Evolutionary conservation across 2,797 vertebrate species (phyloP).

Genomic region (Peromyscus aztecus): DNA sequence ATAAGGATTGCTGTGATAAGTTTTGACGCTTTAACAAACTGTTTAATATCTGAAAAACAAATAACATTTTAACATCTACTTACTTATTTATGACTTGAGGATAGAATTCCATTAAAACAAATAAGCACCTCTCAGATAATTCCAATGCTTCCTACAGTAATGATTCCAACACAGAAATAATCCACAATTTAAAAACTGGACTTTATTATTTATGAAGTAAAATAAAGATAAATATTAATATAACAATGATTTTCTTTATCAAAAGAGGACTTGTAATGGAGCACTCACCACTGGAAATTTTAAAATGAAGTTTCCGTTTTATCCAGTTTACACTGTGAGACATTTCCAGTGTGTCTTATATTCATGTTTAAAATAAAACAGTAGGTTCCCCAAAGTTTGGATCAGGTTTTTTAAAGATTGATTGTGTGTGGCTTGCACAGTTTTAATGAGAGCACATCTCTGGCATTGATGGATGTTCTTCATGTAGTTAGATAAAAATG

Average conservation of each 20-base stretch:
- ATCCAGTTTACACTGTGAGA: not conserved
- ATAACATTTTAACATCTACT: conserved; percentile 69
- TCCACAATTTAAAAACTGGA: not conserved
- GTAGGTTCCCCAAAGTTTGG: not conserved
- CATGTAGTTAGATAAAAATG: not conserved
- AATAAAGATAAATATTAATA: not conserved
- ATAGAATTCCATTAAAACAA: conserved; percentile 59
- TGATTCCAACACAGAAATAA: conserved; percentile 44
- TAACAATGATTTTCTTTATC: not conserved
- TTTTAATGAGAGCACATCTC: not conserved
- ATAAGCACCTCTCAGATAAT: conserved; percentile 48
- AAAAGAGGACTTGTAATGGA: not conserved
- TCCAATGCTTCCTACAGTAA: conserved; percentile 36
- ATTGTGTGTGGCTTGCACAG: not conserved
- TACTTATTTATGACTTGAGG: conserved; percentile 70
- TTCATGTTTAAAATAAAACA: not conserved
- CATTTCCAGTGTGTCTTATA: not conserved
- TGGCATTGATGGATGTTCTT: not conserved
- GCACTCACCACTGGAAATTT: not conserved
- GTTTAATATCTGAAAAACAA: conserved; percentile 71
- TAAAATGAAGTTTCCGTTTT: not conserved
- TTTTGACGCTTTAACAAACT: conserved; percentile 38
- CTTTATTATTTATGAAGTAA: conserved; percentile 68
- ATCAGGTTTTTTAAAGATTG: not conserved
- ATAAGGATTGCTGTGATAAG: conserved; percentile 46